These are phyloP conservation scores for Epistrophella euchroma DNA, from an alignment of 2,888 invertebrate genomes.

Conservation along the genomic window DNA sequence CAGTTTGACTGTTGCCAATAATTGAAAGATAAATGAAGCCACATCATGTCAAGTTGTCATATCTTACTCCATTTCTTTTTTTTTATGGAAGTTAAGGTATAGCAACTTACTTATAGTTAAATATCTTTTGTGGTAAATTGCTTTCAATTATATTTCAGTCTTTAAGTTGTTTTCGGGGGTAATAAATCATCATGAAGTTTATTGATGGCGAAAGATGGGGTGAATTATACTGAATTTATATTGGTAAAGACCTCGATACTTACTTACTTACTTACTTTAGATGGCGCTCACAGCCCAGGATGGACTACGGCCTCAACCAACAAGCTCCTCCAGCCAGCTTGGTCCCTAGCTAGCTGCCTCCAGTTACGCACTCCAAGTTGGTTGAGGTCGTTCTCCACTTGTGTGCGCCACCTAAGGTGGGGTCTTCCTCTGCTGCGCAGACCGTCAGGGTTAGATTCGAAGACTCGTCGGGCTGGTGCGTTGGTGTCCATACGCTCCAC, in stretches of 20 bases:
- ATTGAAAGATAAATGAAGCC: conserved; percentile 73
- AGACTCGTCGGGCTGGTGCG: too few relatives aligned
- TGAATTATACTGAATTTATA: neutral
- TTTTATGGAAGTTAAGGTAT: neutral
- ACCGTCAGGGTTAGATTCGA: too few relatives aligned
- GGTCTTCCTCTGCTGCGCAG: too few relatives aligned
- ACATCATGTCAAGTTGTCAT: conserved; percentile 64
- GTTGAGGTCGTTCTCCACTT: too few relatives aligned
- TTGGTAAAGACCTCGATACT: neutral
- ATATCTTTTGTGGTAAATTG: conserved; percentile 34
- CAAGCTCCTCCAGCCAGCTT: too few relatives aligned
- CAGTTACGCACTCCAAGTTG: too few relatives aligned
- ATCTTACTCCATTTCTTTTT: conserved; percentile 14
- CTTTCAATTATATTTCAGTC: conserved; percentile 25
- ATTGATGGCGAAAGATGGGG: neutral
- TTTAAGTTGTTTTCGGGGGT: conserved; percentile 12
- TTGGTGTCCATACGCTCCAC: too few relatives aligned
- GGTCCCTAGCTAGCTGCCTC: too few relatives aligned
- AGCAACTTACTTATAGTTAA: conserved; percentile 1
- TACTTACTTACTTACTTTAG: too few relatives aligned
- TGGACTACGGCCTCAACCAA: too few relatives aligned
- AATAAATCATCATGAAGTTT: conserved; percentile 30
- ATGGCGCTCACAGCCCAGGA: too few relatives aligned
- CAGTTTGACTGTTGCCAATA: conserved; percentile 65
- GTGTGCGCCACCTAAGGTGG: too few relatives aligned